phyloP scores from a whole-genome alignment of 2,888 invertebrate genomes.

The Pomacea canaliculata region DNA sequence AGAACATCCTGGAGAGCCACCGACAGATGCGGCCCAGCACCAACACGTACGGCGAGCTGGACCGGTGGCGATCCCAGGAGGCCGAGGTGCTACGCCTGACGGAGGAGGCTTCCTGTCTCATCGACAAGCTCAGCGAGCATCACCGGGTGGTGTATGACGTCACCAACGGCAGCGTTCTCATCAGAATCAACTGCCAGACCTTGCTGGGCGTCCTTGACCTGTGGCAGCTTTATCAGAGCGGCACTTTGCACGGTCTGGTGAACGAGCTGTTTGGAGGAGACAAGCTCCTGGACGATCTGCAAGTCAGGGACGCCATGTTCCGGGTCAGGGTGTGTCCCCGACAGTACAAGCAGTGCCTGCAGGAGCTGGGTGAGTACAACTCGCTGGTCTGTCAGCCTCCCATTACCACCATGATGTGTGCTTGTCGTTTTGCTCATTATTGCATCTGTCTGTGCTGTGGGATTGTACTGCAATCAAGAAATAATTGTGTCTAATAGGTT shows the following conservation, averaged over 20 bases:
- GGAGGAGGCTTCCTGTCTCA: constrained; percentile 18
- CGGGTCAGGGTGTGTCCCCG: constrained; percentile 3
- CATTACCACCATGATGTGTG: too few species aligned
- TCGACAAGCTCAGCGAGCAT: constrained; percentile 25
- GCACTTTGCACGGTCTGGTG: constrained; percentile 23
- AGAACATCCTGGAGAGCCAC: constrained; percentile 15
- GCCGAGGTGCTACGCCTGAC: constrained; percentile 7
- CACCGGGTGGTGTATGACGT: constrained; percentile 27
- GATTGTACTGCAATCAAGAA: too few species aligned
- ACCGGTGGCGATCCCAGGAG: constrained; percentile 5
- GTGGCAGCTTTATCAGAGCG: constrained; percentile 25
- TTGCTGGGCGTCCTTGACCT: constrained; percentile 30
- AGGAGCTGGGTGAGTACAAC: constrained; percentile 18
- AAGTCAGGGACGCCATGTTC: neutral
- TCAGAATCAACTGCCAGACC: constrained; percentile 30
- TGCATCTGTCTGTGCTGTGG: too few species aligned
- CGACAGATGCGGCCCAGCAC: neutral
- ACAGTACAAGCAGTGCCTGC: constrained; percentile 17
- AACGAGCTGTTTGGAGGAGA: constrained; percentile 15
- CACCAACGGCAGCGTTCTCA: constrained; percentile 30
- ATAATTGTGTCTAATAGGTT: too few species aligned
- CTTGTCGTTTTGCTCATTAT: too few species aligned
- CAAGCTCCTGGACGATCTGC: neutral
- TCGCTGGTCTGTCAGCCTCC: too few species aligned
- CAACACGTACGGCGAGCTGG: constrained; percentile 6